These are phyloP conservation scores for Pachyrhynchus sulphureomaculatus DNA, from an alignment of 1,140 invertebrate genomes.

Conservation along the genomic window DNA sequence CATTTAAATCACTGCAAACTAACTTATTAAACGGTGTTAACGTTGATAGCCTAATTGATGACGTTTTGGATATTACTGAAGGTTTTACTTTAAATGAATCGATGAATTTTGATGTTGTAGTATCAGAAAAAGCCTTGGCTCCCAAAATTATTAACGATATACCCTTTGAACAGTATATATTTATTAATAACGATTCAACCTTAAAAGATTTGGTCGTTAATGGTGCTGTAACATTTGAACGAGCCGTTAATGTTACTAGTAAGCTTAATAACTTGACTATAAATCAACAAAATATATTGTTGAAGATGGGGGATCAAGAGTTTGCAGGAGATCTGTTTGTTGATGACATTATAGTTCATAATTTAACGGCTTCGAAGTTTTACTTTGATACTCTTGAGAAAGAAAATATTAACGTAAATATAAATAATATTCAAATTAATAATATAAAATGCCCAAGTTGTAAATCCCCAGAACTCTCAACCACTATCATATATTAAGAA, in stretches of 20 bases:
- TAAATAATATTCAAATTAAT: too few relatives aligned
- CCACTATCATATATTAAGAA: not conserved
- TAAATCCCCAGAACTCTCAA: too few relatives aligned
- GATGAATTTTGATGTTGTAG: slow-evolving; percentile 34
- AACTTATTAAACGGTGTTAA: slow-evolving; percentile 25
- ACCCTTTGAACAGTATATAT: slow-evolving; percentile 34
- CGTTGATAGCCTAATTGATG: slow-evolving; percentile 32
- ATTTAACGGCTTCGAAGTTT: too few relatives aligned
- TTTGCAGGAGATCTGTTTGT: slow-evolving; percentile 26
- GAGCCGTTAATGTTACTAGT: slow-evolving; percentile 28
- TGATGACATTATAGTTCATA: slow-evolving; percentile 14
- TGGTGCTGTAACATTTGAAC: slow-evolving; percentile 35
- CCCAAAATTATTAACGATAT: slow-evolving; percentile 37
- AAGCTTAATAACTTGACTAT: slow-evolving; percentile 35
- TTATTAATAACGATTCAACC: slow-evolving; percentile 24
- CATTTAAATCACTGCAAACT: slow-evolving; percentile 3
- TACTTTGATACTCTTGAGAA: too few relatives aligned
- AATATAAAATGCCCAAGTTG: too few relatives aligned
- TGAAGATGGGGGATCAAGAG: slow-evolving; percentile 40
- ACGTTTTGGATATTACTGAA: slow-evolving; percentile 36
- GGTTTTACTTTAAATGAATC: slow-evolving; percentile 26
- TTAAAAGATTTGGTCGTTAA: slow-evolving; percentile 34
- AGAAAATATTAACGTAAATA: too few relatives aligned
- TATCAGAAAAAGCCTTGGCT: slow-evolving; percentile 26
- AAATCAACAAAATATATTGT: slow-evolving; percentile 31